Percentiles rank a stretch among this genome's conserved stretches.
Conservation (phyloP, 2,797 vertebrate genomes). For the Microhierax caerulescens region DNA sequence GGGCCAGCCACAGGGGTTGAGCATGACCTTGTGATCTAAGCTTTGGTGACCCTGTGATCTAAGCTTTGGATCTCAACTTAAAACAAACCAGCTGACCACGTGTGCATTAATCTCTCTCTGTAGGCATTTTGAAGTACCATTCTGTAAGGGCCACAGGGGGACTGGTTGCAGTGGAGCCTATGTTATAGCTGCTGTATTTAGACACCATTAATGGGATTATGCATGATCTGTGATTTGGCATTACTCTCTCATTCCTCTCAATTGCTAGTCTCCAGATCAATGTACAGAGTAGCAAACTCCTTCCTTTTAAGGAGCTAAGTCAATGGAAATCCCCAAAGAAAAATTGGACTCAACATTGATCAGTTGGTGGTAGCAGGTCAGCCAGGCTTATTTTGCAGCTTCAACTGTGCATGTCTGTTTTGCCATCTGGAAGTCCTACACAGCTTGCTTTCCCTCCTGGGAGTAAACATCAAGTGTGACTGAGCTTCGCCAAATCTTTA, state of each 20-base stretch:
- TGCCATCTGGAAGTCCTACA: neutral
- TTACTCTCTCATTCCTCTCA: neutral
- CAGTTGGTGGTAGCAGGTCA: neutral
- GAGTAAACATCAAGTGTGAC: neutral
- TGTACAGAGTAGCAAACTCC: neutral
- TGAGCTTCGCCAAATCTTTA: neutral
- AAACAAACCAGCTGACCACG: neutral
- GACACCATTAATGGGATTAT: neutral
- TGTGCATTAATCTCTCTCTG: neutral
- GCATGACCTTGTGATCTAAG: neutral
- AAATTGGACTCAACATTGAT: neutral
- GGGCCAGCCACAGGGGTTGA: neutral
- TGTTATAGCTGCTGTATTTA: neutral
- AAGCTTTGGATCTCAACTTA: neutral
- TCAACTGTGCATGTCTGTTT: neutral
- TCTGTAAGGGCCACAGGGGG: neutral
- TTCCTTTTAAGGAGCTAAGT: neutral
- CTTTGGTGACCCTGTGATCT: neutral
- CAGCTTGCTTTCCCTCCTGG: neutral
- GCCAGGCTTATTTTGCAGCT: neutral
- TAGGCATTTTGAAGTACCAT: neutral
- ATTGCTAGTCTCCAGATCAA: neutral
- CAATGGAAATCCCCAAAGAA: neutral
- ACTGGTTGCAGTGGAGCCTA: neutral
- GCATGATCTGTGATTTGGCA: neutral